Conservation (phyloP, 2,888 invertebrate species). For the Andrena hattorfiana region DNA sequence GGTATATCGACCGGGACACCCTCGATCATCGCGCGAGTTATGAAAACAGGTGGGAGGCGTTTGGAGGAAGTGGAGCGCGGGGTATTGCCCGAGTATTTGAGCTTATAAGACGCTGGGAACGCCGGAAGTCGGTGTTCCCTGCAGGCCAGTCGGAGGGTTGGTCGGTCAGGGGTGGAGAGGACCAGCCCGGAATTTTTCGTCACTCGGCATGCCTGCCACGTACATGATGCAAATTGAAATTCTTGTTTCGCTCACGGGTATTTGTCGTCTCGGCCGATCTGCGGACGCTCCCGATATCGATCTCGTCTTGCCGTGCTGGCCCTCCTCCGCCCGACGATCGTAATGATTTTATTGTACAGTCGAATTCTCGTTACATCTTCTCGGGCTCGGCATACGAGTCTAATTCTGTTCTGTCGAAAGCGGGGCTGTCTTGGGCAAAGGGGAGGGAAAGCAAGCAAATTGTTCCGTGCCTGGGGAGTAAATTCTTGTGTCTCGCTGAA, state of each 20-base stretch:
- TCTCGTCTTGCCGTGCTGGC: constrained; percentile 21
- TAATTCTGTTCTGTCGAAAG: neutral
- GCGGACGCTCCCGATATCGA: constrained; percentile 50
- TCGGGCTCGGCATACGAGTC: neutral
- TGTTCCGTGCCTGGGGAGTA: neutral
- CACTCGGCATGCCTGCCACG: constrained; percentile 73
- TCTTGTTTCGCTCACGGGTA: constrained; percentile 77
- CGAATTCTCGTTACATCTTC: constrained; percentile 17
- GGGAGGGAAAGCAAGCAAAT: neutral
- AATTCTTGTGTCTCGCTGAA: neutral
- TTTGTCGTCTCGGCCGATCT: constrained; percentile 72
- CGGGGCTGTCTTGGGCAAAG: neutral
- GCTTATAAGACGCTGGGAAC: constrained; percentile 25
- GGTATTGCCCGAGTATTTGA: constrained; percentile 28
- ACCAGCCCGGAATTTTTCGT: constrained; percentile 61
- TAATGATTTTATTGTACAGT: constrained; percentile 11
- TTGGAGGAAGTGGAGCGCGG: constrained; percentile 26
- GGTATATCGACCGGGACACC: constrained; percentile 11
- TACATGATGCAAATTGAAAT: constrained; percentile 79
- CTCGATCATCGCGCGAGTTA: constrained; percentile 22
- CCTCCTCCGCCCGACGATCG: neutral
- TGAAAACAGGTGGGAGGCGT: constrained; percentile 31
- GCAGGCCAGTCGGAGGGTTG: constrained; percentile 29
- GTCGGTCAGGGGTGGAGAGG: constrained; percentile 26
- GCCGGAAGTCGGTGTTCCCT: constrained; percentile 56